These are phyloP conservation scores for Tachycineta bicolor DNA, from an alignment of 2,113 vertebrate genomes.

Conservation along the genomic window DNA sequence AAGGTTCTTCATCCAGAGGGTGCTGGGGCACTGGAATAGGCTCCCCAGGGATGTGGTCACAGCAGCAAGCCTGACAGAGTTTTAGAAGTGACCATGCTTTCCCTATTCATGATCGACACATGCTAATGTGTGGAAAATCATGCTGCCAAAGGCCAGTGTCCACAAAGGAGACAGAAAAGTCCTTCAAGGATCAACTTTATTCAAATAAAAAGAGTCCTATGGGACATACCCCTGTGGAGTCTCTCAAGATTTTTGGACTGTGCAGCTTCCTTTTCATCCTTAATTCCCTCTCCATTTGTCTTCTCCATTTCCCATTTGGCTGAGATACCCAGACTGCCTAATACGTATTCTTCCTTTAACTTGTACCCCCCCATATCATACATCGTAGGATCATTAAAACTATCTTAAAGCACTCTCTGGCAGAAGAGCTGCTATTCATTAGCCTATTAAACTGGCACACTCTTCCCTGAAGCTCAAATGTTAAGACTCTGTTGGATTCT, in stretches of 20 bases:
- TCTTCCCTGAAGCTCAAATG: neutral
- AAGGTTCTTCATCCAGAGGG: neutral
- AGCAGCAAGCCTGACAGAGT: neutral
- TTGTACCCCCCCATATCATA: too few species aligned
- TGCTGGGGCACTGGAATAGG: neutral
- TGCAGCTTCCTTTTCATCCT: neutral
- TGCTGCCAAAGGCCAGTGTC: neutral
- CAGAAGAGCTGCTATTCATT: neutral
- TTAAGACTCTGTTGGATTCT: neutral
- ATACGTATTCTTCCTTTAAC: neutral
- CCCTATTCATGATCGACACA: rapidly evolving
- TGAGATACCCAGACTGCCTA: neutral
- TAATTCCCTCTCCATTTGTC: neutral
- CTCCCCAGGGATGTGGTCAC: neutral
- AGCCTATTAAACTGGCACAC: neutral
- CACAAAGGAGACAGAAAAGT: neutral
- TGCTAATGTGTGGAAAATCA: neutral
- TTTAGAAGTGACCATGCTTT: neutral
- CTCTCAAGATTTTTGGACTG: rapidly evolving
- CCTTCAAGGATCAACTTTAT: neutral
- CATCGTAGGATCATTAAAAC: neutral
- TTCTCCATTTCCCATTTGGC: neutral
- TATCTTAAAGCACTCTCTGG: neutral
- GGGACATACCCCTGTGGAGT: neutral
- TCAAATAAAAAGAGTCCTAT: neutral